A percentile compares a stretch with the other conserved stretches of the same genome.
Evolutionary conservation across 2,888 invertebrate genomes (phyloP).

Genomic region (Aporophyla lueneburgensis): DNA sequence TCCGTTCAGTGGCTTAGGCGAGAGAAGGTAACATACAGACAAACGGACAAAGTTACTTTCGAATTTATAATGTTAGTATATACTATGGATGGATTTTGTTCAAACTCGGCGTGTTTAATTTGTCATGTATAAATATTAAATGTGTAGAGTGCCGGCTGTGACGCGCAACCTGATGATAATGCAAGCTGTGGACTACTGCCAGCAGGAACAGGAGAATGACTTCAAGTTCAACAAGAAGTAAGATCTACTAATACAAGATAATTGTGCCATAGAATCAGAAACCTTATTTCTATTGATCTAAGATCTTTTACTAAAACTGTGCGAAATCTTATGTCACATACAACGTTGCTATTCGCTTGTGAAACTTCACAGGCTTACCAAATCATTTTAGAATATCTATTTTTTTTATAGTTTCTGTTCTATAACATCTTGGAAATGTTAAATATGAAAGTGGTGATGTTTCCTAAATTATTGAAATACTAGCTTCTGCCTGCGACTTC

Average conservation of each 20-base stretch:
- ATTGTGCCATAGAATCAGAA: neutral
- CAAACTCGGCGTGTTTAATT: neutral
- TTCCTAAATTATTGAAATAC: neutral
- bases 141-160: conserved; percentile 81
- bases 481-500: no score
- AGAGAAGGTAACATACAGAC: neutral
- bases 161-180: conserved; percentile 85
- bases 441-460: neutral
- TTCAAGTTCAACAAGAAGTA: conserved; percentile 83
- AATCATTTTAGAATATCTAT: no score
- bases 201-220: conserved; percentile 87
- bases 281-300: neutral
- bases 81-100: neutral
- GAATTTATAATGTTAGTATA: neutral
- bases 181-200: conserved; percentile 88
- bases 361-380: neutral
- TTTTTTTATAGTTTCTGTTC: neutral
- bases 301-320: neutral
- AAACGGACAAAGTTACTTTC: neutral
- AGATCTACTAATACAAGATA: conserved; percentile 46
- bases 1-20: neutral
- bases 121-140: no score
- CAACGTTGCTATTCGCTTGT: neutral
- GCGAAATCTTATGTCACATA: neutral
- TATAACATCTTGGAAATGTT: neutral